Evolutionary conservation across 2,888 invertebrate species (phyloP), one percentile per base, ranked within the genome.

Genomic region (Schizaphis graminum): DNA sequence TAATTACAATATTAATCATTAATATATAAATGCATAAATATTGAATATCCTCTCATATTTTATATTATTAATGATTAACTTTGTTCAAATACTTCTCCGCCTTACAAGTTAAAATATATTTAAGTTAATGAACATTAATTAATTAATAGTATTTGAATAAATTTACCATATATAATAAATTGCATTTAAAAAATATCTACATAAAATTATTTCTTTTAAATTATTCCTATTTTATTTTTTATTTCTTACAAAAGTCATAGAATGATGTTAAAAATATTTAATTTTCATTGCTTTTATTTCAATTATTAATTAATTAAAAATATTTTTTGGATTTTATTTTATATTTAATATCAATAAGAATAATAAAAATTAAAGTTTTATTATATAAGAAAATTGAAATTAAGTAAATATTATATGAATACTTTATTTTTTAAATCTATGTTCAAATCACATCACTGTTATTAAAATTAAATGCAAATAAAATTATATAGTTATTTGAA

Each of bases 11-110:
- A 53, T 89, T 28, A 89, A 89, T 89, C 89, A 61, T 61, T 89
- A 57, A 61, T 89, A 89, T 41, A 89, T 89, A 35, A 57, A 89
- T 57, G 13, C 41, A 89, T 57, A 41, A 89, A 89, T 88, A 35
- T 88, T 89, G 41, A 24, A 88, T 88, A 41, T 61, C 16, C 57
- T 61, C 44, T 57, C 16, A 89, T 61, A 61, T 61, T 47, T 44
- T 56, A 28, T 89, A 61, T 21, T n/a, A 61, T 16, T 77, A 77
- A 77, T 91, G 41, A 91, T 84, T 91, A 77, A 53, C 41, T 90
- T 91, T 77, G 77, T 91, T 90, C 49, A 77, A 91, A 91, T 77
- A 91, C 91, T 91, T 91, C 91, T 91, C 77, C 91, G 35, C 26
- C 91, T 26, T 35, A 21, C 10, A 35, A 91, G n/a, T 49, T 56